Evolutionary conservation across 2,113 vertebrate species (phyloP).

Genomic region (Neoarius graeffei): DNA sequence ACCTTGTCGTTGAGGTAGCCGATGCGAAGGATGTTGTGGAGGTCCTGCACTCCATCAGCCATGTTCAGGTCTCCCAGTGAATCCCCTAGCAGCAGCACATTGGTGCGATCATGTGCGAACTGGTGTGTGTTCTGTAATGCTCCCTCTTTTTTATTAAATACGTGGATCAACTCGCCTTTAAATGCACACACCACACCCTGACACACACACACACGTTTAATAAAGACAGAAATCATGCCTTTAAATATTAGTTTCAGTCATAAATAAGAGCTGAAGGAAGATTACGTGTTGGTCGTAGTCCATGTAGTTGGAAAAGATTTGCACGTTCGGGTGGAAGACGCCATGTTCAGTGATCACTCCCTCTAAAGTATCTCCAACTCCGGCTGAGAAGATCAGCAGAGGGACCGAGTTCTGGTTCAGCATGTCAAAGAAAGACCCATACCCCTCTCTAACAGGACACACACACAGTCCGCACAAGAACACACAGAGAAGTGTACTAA

Average conservation of each 20-base stretch:
- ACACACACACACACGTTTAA: not conserved
- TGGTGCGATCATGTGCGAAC: constrained; percentile 80
- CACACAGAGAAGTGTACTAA: not conserved
- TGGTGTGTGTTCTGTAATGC: constrained; percentile 79
- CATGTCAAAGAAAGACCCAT: constrained; percentile 78
- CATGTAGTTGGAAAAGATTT: constrained; percentile 96
- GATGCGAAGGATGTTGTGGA: constrained; percentile 88
- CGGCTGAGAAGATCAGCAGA: constrained; percentile 95
- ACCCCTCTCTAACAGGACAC: constrained; percentile 78
- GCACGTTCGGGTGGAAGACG: constrained; percentile 83
- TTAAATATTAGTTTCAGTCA: not conserved
- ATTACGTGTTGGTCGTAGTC: constrained; percentile 86
- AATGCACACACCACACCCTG: constrained; percentile 84
- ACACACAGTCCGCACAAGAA: not conserved
- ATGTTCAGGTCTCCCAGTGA: constrained; percentile 93
- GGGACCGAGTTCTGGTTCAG: constrained; percentile 77
- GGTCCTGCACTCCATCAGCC: constrained; percentile 84
- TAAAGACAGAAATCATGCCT: not conserved
- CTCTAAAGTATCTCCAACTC: constrained; percentile 87
- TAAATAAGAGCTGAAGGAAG: not conserved
- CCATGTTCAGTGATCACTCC: constrained; percentile 84
- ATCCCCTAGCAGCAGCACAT: constrained; percentile 90
- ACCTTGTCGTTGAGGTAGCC: constrained; percentile 97
- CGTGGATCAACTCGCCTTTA: constrained; percentile 90
- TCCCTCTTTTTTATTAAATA: constrained; percentile 87